Evolutionary conservation across 2,888 invertebrate genomes (phyloP), one percentile per base, ranked within the genome.

Genomic region (Machimus atricapillus): DNA sequence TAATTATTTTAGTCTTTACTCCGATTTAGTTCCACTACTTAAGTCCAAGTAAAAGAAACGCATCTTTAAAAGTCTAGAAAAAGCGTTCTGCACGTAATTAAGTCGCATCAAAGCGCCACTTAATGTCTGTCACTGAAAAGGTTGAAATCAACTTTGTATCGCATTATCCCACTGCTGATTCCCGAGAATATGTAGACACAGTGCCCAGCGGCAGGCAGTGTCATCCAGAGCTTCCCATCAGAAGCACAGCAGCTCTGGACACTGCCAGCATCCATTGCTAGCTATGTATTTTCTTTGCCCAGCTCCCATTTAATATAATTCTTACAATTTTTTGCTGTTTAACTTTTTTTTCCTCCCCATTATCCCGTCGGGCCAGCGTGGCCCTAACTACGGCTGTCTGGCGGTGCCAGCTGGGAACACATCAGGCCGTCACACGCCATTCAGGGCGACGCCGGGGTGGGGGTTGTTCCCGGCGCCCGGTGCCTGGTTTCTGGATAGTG

Each of bases 291-390:
- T 79, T 79, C 31, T 79, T 79, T 27, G 7, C n/a, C 14, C 27
- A 2, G 6, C n/a, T 27, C 52, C 79, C 52, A 46, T 79, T 79
- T 79, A 79, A 79, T 79, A 31, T 31, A 79, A 79, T 79, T 79
- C 79, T 79, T 79, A 52, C 52, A 31, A 46, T 46, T 79, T 79
- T 79, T 79, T 40, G 23, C 66, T 79, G 16, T 79, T 79, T 79
- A 27, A 46, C 52, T n/a, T 76, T 37, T 79, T n/a, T 79, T 52
- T 27, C 12, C 78, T 4, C 16, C 78, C 14, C 19, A 23, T 43
- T 23, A 23, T 40, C 23, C 78, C 12, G 78, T 40, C n/a, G 40
- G 43, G 46, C 52, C 31, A 27, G 1, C 5, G 56, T 7, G 19
- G 66, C 14, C 12, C 8, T 66, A 12, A 27, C 66, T 66, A 27